phyloP scores from a whole-genome alignment of 23 tunicate genomes.

The Halocynthia roretzi region DNA sequence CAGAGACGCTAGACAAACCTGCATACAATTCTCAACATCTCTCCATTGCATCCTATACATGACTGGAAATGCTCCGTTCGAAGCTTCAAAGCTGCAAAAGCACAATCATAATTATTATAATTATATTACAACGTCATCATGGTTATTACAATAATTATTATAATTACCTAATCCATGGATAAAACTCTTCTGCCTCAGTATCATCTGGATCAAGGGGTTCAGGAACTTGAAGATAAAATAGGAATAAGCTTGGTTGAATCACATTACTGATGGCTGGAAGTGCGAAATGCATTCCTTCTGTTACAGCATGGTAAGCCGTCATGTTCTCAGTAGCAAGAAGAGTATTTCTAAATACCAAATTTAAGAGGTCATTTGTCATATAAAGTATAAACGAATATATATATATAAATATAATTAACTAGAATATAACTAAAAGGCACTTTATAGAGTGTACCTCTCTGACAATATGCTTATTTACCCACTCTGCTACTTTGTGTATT shows the following conservation, averaged over 20 bases:
- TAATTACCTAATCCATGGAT: slow-evolving; percentile 79
- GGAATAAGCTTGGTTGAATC: slow-evolving; percentile 29
- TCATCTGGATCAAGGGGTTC: slow-evolving; percentile 43
- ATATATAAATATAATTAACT: too few relatives aligned
- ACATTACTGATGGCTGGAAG: slow-evolving; percentile 37
- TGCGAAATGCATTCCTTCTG: slow-evolving; percentile 46
- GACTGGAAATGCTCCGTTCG: slow-evolving; percentile 54
- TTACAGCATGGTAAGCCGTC: slow-evolving; percentile 41
- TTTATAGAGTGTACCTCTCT: too few relatives aligned
- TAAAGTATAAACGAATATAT: too few relatives aligned
- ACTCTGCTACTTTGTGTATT: too few relatives aligned
- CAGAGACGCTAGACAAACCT: slow-evolving; percentile 63
- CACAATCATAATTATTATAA: background rate
- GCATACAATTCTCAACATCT: slow-evolving; percentile 64
- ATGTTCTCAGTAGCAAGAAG: slow-evolving; percentile 50
- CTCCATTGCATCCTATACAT: slow-evolving; percentile 60
- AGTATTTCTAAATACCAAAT: slow-evolving; percentile 29
- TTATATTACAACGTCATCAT: background rate
- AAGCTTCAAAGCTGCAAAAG: slow-evolving; percentile 39
- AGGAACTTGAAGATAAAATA: slow-evolving; percentile 34
- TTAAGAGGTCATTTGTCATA: background rate
- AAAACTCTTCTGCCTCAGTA: slow-evolving; percentile 19
- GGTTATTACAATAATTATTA: background rate
- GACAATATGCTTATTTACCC: too few relatives aligned
- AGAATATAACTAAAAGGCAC: too few relatives aligned